Conservation (phyloP, 2,888 invertebrate species). For the Thysanoteuthis rhombus region DNA sequence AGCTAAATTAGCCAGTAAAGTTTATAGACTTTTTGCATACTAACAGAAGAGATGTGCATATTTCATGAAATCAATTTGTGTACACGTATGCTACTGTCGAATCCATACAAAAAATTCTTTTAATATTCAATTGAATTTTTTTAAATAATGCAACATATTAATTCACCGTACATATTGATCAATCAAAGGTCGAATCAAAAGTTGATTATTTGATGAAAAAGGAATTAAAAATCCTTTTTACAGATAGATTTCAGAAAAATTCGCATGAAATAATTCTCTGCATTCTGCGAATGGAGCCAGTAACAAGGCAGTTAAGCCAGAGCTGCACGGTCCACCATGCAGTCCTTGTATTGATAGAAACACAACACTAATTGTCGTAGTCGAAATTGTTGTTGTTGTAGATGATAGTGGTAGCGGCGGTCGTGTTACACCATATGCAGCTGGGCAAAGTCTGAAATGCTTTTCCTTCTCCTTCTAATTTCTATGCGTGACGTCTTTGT, state of each 20-base stretch:
- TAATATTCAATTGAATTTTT: neutral
- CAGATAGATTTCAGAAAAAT: neutral
- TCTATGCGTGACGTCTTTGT: constrained; percentile 12
- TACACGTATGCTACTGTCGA: neutral
- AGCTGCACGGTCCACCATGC: neutral
- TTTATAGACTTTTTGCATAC: neutral
- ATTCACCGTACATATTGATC: neutral
- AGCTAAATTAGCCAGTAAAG: neutral
- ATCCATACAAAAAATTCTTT: neutral
- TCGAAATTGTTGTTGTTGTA: neutral
- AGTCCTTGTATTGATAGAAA: neutral
- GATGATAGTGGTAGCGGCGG: neutral
- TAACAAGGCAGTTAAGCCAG: neutral
- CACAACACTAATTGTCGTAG: neutral
- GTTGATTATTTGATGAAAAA: neutral
- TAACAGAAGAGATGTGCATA: neutral
- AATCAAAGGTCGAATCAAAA: neutral
- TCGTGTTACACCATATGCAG: neutral
- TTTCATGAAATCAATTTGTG: neutral
- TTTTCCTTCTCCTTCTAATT: neutral
- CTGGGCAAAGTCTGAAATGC: neutral
- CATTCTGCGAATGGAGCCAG: neutral
- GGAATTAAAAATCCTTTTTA: too few species aligned
- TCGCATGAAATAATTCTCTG: neutral
- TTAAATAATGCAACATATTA: neutral